These are phyloP conservation scores for Willisornis vidua DNA, from an alignment of 2,113 vertebrate species.

Conservation along the genomic window DNA sequence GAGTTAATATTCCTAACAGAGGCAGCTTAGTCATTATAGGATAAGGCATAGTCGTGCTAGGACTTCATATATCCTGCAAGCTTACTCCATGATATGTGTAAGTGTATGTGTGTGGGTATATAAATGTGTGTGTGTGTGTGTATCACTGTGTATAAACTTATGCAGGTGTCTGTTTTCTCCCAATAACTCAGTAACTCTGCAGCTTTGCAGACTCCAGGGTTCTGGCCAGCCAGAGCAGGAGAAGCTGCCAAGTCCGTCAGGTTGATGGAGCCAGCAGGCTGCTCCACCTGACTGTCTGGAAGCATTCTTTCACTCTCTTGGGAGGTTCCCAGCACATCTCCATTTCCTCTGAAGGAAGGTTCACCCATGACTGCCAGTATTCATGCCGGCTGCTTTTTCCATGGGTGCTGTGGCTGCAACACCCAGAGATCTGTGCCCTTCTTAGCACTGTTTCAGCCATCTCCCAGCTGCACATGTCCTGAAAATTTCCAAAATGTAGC, in stretches of 20 bases:
- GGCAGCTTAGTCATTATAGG: background rate
- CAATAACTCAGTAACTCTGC: slow-evolving; percentile 46
- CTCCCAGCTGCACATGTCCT: slow-evolving; percentile 5
- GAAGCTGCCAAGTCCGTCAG: slow-evolving; percentile 57
- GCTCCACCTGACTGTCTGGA: slow-evolving; percentile 74
- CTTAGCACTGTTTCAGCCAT: background rate
- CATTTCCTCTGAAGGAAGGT: slow-evolving; percentile 68
- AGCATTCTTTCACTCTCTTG: slow-evolving; percentile 70
- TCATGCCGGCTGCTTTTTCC: slow-evolving; percentile 24
- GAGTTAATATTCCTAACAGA: background rate
- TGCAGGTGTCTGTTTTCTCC: slow-evolving; percentile 60
- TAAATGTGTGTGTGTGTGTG: background rate
- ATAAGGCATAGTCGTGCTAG: background rate
- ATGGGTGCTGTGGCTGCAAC: slow-evolving; percentile 11
- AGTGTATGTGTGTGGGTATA: background rate
- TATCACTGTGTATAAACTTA: background rate
- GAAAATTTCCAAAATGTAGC: background rate
- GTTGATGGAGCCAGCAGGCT: slow-evolving; percentile 64
- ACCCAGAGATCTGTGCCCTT: background rate
- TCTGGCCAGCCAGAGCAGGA: slow-evolving; percentile 54
- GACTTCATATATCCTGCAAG: background rate
- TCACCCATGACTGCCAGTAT: slow-evolving; percentile 63
- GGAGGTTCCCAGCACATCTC: slow-evolving; percentile 56
- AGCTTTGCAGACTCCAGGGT: slow-evolving; percentile 59
- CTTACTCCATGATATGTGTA: background rate